Evolutionary conservation across 35 echinoderm and acorn worm genomes (phyloP).

Genomic region (Ophiothrix spiculata): DNA sequence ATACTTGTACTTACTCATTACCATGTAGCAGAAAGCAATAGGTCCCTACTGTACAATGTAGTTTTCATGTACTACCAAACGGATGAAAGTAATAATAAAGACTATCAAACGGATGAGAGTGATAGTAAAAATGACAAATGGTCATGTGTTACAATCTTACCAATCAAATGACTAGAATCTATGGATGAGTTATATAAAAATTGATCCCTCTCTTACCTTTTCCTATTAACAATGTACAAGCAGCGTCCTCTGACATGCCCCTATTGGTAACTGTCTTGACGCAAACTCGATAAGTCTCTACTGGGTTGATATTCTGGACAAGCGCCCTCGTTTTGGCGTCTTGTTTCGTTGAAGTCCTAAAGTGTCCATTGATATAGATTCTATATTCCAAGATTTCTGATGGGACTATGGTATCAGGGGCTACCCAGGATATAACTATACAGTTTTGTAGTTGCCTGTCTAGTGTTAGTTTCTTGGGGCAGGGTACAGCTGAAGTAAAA

Average conservation of each 20-base stretch:
- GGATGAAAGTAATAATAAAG: too few relatives aligned
- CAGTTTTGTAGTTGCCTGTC: constrained; percentile 87
- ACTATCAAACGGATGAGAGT: too few relatives aligned
- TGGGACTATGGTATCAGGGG: constrained; percentile 68
- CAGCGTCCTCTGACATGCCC: constrained; percentile 89
- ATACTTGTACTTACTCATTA: too few relatives aligned
- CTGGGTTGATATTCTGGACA: constrained; percentile 67
- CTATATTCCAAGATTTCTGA: constrained; percentile 74
- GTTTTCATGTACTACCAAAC: too few relatives aligned
- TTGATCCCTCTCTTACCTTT: too few relatives aligned
- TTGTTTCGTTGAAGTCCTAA: constrained; percentile 60
- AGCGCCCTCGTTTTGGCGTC: constrained; percentile 85
- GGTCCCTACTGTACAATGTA: too few relatives aligned
- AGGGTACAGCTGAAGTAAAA: constrained; percentile 49
- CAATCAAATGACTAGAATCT: too few relatives aligned
- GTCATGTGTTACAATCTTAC: too few relatives aligned
- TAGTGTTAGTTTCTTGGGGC: constrained; percentile 77
- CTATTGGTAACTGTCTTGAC: constrained; percentile 73
- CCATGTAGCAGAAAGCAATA: too few relatives aligned
- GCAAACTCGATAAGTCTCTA: constrained; percentile 62
- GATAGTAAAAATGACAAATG: too few relatives aligned
- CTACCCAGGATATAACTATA: constrained; percentile 82
- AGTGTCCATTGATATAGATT: constrained; percentile 84
- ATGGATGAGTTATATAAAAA: too few relatives aligned
- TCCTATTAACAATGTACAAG: constrained; percentile 84